Base-by-base conservation (phyloP, 2,113 vertebrate genomes). In the Fregata magnificens region DNA sequence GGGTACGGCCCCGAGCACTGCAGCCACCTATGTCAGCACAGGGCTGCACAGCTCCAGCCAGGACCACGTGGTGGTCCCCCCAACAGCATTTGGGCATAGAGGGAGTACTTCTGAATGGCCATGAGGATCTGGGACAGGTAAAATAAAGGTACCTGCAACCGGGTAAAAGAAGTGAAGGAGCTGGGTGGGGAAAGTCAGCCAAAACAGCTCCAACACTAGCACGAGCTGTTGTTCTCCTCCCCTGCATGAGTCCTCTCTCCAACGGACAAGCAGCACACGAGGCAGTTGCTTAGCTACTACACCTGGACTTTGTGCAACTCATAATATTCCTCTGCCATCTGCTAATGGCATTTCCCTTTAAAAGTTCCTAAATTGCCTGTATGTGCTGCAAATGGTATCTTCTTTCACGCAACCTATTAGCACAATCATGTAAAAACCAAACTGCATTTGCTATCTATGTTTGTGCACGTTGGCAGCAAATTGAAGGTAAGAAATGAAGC, bases 1-100 rank as follows among this genome's bases (percentile, higher is more conserved):
- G 36, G 14, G 13, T 4, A 44, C 4, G 16, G 31, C 38, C 25
- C 11, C 0, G 0, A 67, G 49, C 0, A 0, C 59, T 9, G 1
- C n/a, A 28, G 67, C 14, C 5, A 2, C 42, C n/a, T 19, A 6
- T 1, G 2, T 13, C 1, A 1, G 24, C 42, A 21, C 52, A 47
- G 17, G 20, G 26, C 58, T 58, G 53, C 59, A 44, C 53, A 61
- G 25, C 40, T 66, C 59, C 70, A 40, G 50, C 22, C 38, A 34
- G 66, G 40, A 56, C 10, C 28, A 13, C 7, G 1, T 2, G 3
- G 44, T 5, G 2, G 1, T 47, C 7, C 45, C 62, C 38, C 34
- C 26, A 28, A 8, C 13, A 44, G 19, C 28, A 16, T 5, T 15
- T 31, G 10, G 42, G 28, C 16, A 5, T 1, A 7, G 7, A 78